Evolutionary conservation across 2,113 vertebrate genomes (phyloP).

Genomic region (Carassius auratus): DNA sequence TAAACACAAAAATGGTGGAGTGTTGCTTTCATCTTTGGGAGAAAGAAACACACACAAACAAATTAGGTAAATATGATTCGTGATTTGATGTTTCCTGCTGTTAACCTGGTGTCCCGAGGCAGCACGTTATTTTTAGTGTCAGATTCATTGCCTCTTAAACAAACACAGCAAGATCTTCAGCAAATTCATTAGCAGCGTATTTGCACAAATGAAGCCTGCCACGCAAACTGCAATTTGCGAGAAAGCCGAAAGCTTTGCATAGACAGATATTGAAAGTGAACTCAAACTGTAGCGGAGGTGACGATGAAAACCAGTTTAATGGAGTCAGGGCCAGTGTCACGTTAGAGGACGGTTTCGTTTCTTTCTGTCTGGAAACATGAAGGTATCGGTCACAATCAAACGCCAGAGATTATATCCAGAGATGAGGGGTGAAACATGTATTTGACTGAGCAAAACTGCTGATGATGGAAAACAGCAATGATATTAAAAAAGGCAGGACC

Average conservation of each 20-base stretch:
- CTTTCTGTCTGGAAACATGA: constrained; percentile 58
- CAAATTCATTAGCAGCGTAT: constrained; percentile 46
- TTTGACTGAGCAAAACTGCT: constrained; percentile 48
- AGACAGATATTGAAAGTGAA: constrained; percentile 46
- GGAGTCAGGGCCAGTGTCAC: constrained; percentile 51
- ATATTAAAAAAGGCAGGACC: constrained; percentile 56
- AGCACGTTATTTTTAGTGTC: neutral
- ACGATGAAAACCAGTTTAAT: constrained; percentile 46
- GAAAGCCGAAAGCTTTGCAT: constrained; percentile 28
- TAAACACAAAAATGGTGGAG: constrained; percentile 41
- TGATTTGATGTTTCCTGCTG: constrained; percentile 2
- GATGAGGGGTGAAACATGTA: constrained; percentile 49
- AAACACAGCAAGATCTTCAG: neutral
- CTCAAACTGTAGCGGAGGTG: constrained; percentile 43
- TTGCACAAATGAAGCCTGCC: constrained; percentile 35
- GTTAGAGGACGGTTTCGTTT: constrained; percentile 41
- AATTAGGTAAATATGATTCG: neutral
- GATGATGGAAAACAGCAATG: constrained; percentile 55
- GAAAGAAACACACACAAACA: constrained; percentile 17
- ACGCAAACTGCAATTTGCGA: constrained; percentile 25
- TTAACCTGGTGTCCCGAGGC: neutral
- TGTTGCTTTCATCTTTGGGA: constrained; percentile 10
- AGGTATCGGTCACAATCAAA: constrained; percentile 46
- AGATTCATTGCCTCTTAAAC: neutral
- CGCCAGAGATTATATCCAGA: constrained; percentile 39